phyloP scores from a whole-genome alignment of 2,797 vertebrate genomes.

The Psittacula derbiana region DNA sequence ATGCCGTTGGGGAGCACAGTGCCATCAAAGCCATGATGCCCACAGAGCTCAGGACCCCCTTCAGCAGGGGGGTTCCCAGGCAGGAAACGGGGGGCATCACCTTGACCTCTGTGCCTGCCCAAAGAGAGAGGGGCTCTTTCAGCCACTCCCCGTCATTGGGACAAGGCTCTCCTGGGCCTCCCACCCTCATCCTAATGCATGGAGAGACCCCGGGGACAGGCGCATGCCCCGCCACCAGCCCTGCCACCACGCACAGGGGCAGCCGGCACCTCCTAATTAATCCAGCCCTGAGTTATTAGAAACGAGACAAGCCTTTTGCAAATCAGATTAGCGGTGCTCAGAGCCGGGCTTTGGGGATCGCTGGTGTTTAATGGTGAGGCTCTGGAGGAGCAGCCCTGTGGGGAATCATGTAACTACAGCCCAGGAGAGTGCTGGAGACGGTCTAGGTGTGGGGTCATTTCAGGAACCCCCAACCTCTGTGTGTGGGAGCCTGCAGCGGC shows the following conservation, averaged over 20 bases:
- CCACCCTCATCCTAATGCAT: not conserved
- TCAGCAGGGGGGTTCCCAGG: rapidly evolving
- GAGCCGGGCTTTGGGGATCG: not conserved
- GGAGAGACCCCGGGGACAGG: not conserved
- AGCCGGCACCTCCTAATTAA: not conserved
- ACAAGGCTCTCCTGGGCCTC: not conserved
- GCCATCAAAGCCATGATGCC: not conserved
- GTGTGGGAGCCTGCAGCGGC: not conserved
- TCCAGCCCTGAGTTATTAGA: not conserved
- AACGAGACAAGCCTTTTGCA: not conserved
- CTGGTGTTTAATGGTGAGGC: not conserved
- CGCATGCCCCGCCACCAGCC: rapidly evolving
- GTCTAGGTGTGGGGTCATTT: not conserved
- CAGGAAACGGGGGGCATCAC: not conserved
- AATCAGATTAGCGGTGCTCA: not conserved
- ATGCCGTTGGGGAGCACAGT: rapidly evolving
- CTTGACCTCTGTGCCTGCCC: not conserved
- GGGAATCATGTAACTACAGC: rapidly evolving
- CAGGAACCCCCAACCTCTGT: not conserved
- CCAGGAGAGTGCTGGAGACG: not conserved
- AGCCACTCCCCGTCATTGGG: not conserved
- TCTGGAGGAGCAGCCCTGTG: not conserved
- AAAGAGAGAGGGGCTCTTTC: not conserved
- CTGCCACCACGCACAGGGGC: not conserved
- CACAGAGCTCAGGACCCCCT: not conserved